phyloP scores from a whole-genome alignment of 2,113 vertebrate species.

The Fregetta grallaria region DNA sequence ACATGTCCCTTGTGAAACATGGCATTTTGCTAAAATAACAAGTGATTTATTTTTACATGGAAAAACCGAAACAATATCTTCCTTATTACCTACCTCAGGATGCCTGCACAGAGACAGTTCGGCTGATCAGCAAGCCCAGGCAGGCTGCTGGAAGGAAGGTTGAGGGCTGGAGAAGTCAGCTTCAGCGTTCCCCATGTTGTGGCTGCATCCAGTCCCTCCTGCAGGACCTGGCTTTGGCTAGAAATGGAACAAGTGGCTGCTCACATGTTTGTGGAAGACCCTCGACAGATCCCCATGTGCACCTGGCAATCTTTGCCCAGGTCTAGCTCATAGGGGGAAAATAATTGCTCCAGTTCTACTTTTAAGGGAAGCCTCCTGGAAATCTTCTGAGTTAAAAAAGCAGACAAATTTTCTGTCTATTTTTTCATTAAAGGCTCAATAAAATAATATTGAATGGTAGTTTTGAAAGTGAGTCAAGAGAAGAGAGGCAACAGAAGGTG shows the following conservation, averaged over 20 bases:
- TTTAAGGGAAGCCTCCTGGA: not conserved
- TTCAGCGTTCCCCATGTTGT: not conserved
- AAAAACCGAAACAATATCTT: not conserved
- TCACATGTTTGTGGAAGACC: not conserved
- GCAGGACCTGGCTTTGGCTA: not conserved
- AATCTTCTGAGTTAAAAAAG: not conserved
- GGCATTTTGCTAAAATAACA: not conserved
- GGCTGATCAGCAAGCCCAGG: not conserved
- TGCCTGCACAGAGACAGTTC: not conserved
- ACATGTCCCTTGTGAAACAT: not conserved
- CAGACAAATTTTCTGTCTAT: not conserved
- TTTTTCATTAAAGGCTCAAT: not conserved
- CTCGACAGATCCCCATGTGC: not conserved
- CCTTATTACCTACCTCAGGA: not conserved
- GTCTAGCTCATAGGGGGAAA: accelerated
- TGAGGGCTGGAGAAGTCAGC: not conserved
- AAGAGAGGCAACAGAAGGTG: not conserved
- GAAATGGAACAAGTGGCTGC: not conserved
- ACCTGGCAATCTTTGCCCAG: not conserved
- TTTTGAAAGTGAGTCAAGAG: not conserved
- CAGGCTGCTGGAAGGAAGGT: not conserved
- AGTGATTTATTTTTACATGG: not conserved
- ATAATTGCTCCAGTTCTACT: not conserved
- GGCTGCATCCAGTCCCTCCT: not conserved
- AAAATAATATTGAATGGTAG: not conserved